These are phyloP conservation scores for Cyanoderma ruficeps DNA, from an alignment of 2,113 vertebrate species.

Conservation along the genomic window DNA sequence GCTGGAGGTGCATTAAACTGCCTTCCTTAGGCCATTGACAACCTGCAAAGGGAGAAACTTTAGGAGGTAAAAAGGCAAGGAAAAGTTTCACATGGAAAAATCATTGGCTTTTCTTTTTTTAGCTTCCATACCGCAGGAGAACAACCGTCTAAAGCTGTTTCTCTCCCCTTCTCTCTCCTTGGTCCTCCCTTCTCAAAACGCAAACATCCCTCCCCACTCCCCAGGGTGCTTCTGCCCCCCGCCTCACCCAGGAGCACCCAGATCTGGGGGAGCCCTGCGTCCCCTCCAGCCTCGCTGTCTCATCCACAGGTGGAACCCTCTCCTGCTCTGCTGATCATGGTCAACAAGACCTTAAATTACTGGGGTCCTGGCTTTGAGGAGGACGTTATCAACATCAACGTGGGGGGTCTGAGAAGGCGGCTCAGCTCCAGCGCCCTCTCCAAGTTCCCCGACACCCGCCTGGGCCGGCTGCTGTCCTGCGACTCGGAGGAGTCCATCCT, in stretches of 20 bases:
- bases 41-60: neutral
- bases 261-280: fast-evolving
- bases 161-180: neutral
- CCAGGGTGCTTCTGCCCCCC: neutral
- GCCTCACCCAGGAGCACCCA: fast-evolving
- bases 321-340: slow-evolving; percentile 76
- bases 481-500: slow-evolving; percentile 91
- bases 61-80: neutral
- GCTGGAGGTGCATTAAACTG: neutral
- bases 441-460: slow-evolving; percentile 91
- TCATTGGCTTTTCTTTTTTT: neutral
- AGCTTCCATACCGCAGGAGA: neutral
- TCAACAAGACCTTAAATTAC: slow-evolving; percentile 79
- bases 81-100: neutral
- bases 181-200: neutral
- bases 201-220: neutral
- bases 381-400: slow-evolving; percentile 88
- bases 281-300: neutral
- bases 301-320: neutral
- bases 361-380: slow-evolving; percentile 81
- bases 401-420: slow-evolving; percentile 88
- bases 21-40: neutral
- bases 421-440: slow-evolving; percentile 86
- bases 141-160: neutral
- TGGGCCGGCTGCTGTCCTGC: slow-evolving; percentile 91